phyloP scores from a whole-genome alignment of 2,113 vertebrate species.

The Xenus cinereus region DNA sequence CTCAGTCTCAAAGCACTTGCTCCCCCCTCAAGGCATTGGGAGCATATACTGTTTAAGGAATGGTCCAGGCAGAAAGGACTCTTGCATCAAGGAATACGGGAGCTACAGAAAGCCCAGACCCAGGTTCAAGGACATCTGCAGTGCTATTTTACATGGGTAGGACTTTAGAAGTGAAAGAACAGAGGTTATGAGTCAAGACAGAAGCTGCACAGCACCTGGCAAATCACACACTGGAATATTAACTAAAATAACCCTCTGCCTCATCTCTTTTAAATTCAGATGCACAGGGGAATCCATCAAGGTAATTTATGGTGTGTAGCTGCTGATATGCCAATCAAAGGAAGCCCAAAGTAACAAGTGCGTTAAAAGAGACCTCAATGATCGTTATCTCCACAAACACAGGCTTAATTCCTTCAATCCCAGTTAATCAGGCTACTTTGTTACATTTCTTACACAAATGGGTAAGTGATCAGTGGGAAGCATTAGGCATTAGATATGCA shows the following conservation, averaged over 20 bases:
- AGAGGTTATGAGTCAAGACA: neutral
- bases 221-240: slow-evolving; percentile 14
- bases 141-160: neutral
- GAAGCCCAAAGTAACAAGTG: slow-evolving; percentile 36
- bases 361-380: slow-evolving; percentile 34
- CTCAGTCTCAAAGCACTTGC: neutral
- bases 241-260: slow-evolving; percentile 34
- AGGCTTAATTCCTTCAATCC: slow-evolving; percentile 38
- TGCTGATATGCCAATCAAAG: slow-evolving; percentile 53
- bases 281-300: slow-evolving; percentile 46
- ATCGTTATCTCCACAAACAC: slow-evolving; percentile 29
- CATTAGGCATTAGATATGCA: neutral
- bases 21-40: neutral
- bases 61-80: neutral
- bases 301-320: slow-evolving; percentile 42
- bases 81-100: neutral
- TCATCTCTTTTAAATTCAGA: slow-evolving; percentile 48
- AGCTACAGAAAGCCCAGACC: neutral
- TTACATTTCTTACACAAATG: neutral
- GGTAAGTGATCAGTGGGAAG: neutral
- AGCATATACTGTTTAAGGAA: neutral
- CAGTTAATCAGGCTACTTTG: slow-evolving; percentile 12
- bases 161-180: neutral
- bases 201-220: neutral
- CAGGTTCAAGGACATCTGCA: neutral